A percentile compares a stretch with the other conserved stretches of the same genome.
Conservation (phyloP, 2,113 vertebrate genomes). For the Piprites chloris region DNA sequence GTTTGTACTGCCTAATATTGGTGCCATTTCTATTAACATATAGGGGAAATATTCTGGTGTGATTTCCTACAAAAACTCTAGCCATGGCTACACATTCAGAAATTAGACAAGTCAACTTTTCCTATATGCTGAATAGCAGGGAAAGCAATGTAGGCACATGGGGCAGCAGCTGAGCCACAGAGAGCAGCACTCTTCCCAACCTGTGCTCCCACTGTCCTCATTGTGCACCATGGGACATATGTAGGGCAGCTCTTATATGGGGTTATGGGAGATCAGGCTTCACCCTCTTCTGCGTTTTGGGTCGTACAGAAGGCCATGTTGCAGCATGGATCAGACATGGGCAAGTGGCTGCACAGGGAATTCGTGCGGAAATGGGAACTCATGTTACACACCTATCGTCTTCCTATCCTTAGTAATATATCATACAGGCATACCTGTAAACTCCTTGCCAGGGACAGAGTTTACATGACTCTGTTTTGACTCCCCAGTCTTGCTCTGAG, state of each 20-base stretch:
- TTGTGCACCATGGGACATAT: background rate
- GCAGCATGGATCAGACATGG: background rate
- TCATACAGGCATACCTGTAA: background rate
- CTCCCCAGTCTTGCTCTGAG: background rate
- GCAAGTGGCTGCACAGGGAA: background rate
- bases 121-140: background rate
- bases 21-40: background rate
- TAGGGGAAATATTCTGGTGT: background rate
- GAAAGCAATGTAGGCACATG: background rate
- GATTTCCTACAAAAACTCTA: background rate
- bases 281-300: background rate
- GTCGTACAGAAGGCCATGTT: fast-evolving
- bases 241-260: background rate
- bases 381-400: background rate
- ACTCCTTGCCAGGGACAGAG: background rate
- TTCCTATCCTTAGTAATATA: background rate
- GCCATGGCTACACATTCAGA: background rate
- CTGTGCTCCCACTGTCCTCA: background rate
- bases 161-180: background rate
- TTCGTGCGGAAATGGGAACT: background rate
- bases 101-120: background rate
- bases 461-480: background rate
- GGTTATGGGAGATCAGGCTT: background rate
- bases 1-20: background rate
- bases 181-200: background rate